Base-by-base conservation (phyloP, 2,113 vertebrate species). In the Calyptomena viridis region DNA sequence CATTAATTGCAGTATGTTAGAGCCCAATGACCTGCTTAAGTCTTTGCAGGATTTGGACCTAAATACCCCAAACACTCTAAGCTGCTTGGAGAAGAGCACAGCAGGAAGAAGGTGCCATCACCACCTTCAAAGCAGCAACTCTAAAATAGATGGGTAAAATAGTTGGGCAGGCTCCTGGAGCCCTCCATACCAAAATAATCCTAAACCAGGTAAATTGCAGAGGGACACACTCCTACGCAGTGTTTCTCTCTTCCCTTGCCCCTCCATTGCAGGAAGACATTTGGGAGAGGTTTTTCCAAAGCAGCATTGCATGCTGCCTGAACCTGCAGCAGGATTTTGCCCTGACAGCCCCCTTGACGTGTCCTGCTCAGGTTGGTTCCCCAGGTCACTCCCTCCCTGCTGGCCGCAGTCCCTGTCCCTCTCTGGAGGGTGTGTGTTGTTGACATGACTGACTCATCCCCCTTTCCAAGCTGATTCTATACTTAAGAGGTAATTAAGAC, bases 21-120 rank as follows among this genome's bases (percentile, higher is more conserved):
- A 87, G 42, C 81, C 71, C 62, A 40, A 37, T 77, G 87, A 74
- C 92, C 85, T 86, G 87, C 87, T 81, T 69, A 91, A 88, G 78
- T 18, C 39, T 68, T 64, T 30, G 67, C 55, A 86, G 42, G 85
- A 89, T 80, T 0, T 0, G 28, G n/a, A 67, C 47, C 87, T 80
- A 66, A 95, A 62, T 75, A 35, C 67, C 40, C 33, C 16, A 39
- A 86, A 47, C 52, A 10, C 68, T 53, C 3, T 85, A 79, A 93
- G 85, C 79, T 2, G n/a, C 79, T 91, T 80, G 83, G 35, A 39
- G 67, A 55, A 42, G 53, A 66, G n/a, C 37, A n/a, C 8, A 6
- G 71, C 50, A 50, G 75, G 58, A 74, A 8, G 67, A 59, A 76
- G 75, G n/a, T 49, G 69, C 58, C 7, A 1, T 42, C 44, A 30